Conservation (phyloP, 2,113 vertebrate genomes). For the Numenius arquata region DNA sequence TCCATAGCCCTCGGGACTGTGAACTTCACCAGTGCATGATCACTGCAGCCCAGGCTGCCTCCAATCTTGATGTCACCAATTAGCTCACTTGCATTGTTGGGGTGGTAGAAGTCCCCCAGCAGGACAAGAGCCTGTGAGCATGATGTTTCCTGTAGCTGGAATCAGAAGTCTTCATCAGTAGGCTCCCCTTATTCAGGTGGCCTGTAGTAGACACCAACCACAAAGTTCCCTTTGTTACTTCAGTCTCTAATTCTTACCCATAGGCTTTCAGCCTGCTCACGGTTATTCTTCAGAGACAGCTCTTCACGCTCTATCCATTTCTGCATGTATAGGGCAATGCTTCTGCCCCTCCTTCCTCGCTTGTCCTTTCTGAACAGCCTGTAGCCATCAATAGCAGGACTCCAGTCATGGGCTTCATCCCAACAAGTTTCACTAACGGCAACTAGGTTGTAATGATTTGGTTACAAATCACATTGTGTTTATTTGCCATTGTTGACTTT, state of each 20-base stretch:
- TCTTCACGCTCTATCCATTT: background rate
- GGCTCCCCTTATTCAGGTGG: background rate
- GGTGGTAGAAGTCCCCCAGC: background rate
- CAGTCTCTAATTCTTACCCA: background rate
- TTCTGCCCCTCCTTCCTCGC: background rate
- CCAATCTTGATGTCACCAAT: background rate
- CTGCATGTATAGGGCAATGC: background rate
- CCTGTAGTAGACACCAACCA: background rate
- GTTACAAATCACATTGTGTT: background rate
- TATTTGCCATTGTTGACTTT: background rate
- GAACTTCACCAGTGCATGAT: background rate
- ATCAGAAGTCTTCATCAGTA: background rate
- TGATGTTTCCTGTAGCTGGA: background rate
- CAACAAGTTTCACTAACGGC: background rate
- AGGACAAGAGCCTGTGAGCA: background rate
- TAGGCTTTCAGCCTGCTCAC: background rate
- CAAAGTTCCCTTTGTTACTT: background rate
- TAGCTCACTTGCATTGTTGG: background rate
- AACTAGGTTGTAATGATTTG: background rate
- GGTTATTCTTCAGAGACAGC: background rate
- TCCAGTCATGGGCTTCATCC: background rate
- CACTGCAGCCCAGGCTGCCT: background rate
- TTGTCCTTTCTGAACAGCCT: background rate
- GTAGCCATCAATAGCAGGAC: background rate
- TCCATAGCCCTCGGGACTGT: background rate